These are phyloP conservation scores for Idaea dimidiata DNA, from an alignment of 2,888 invertebrate species.

Conservation along the genomic window DNA sequence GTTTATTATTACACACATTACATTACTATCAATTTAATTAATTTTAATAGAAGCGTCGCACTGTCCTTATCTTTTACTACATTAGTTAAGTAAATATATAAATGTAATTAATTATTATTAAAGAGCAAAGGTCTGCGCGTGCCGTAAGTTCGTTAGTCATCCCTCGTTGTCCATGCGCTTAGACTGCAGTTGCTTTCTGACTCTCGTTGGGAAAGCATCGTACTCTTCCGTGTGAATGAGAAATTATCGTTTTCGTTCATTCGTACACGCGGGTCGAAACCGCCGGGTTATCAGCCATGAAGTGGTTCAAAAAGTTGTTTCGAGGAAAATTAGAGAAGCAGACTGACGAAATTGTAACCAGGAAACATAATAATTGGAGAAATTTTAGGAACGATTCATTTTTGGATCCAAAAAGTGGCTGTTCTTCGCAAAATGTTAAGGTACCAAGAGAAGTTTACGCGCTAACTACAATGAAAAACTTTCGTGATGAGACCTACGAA, in stretches of 20 bases:
- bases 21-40: conserved; percentile 61
- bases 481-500: conserved; percentile 54
- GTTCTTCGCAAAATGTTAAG: conserved; percentile 31
- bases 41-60: conserved; percentile 52
- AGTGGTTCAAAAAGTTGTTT: conserved; percentile 84
- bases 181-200: conserved; percentile 47
- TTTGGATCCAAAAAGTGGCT: conserved; percentile 23
- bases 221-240: conserved; percentile 73
- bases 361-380: conserved; percentile 31
- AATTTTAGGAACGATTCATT: conserved; percentile 40
- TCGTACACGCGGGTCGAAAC: conserved; percentile 83
- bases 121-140: conserved; percentile 76
- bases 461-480: conserved; percentile 65
- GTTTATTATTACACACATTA: conserved; percentile 34
- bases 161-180: conserved; percentile 24
- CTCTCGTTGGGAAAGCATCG: conserved; percentile 40
- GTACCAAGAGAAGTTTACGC: conserved; percentile 52
- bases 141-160: conserved; percentile 53
- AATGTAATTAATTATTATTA: conserved; percentile 56
- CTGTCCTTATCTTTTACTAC: conserved; percentile 58
- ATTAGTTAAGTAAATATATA: conserved; percentile 61
- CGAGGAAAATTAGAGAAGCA: conserved; percentile 76
- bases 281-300: conserved; percentile 82
- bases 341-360: conserved; percentile 35
- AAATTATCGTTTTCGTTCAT: conserved; percentile 82